Evolutionary conservation across 2,888 invertebrate genomes (phyloP), one percentile per base, ranked within the genome.

Genomic region (Pyralis farinalis): DNA sequence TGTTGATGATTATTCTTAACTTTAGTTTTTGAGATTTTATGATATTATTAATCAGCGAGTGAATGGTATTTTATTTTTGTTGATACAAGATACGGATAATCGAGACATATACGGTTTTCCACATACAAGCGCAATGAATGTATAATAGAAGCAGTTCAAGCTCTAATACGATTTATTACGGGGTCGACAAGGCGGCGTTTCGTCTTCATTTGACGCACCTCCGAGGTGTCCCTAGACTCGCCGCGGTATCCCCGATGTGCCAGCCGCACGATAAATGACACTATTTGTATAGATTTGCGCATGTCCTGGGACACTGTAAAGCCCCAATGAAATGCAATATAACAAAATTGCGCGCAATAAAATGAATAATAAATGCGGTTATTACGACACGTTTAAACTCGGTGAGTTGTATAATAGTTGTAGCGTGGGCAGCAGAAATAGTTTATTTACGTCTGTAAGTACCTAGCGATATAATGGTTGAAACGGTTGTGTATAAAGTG

Each of bases 201-300:
- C 47, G 51, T 71, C 65, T 67, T 69, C 64, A 69, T 68, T 64
- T 52, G 49, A 52, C 51, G 46, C 42, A 47, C 46, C 50, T 46
- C 20, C 35, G 27, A 28, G 42, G 34, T 47, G 51, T 49, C 55
- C 55, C 41, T 40, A 40, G 45, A 43, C 53, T n/a, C n/a, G 53
- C 47, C 55, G 47, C 53, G 49, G 54, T 4, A 4, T 27, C 22
- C 25, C 29, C 12, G 8, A 30, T 21, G 31, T 12, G 53, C 55
- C 59, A 54, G 43, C 44, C 47, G 52, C 46, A 46, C 53, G 59
- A 69, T 55, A 59, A 67, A 68, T 68, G 56, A 50, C 58, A 59
- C 63, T 58, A 69, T 72, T 71, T 69, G 63, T 71, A 67, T 65
- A 63, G 67, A 67, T 72, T 69, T 70, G 63, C 47, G 52, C 52